Evolutionary conservation across 1,140 invertebrate species (phyloP).

Genomic region (Cepaea nemoralis): DNA sequence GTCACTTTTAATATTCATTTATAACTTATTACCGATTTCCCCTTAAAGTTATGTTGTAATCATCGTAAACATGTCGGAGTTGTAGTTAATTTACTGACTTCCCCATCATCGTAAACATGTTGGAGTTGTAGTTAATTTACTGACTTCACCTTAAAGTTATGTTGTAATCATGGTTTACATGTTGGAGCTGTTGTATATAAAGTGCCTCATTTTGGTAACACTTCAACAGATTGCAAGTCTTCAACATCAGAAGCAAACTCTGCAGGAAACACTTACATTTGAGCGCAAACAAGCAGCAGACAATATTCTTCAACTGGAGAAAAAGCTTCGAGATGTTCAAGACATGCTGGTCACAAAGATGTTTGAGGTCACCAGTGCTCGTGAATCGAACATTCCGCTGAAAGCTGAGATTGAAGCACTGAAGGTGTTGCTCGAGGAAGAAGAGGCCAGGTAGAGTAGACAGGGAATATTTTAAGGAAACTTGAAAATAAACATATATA

Average conservation of each 20-base stretch:
- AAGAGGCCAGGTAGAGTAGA: constrained; percentile 60
- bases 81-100: too few relatives aligned
- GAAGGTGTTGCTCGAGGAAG: constrained; percentile 60
- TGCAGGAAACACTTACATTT: constrained; percentile 52
- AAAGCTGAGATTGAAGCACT: constrained; percentile 64
- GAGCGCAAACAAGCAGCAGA: constrained; percentile 53
- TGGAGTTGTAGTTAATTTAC: neutral
- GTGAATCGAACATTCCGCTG: constrained; percentile 58
- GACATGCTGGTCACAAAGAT: constrained; percentile 62
- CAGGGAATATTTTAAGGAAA: too few relatives aligned
- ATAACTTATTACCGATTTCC: too few relatives aligned
- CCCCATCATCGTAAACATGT: too few relatives aligned
- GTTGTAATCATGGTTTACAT: neutral
- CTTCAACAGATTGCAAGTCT: constrained; percentile 54
- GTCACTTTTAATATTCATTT: too few relatives aligned
- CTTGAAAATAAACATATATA: too few relatives aligned
- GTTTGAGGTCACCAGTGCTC: constrained; percentile 54
- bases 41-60: too few relatives aligned
- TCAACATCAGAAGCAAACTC: constrained; percentile 52
- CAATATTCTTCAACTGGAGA: constrained; percentile 51
- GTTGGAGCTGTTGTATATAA: neutral
- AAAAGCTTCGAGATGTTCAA: constrained; percentile 59
- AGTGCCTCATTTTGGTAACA: too few relatives aligned
- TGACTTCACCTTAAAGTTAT: neutral
- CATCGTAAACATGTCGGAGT: too few relatives aligned